Conservation (phyloP, 2,888 invertebrate species). For the Sicus ferrugineus region DNA sequence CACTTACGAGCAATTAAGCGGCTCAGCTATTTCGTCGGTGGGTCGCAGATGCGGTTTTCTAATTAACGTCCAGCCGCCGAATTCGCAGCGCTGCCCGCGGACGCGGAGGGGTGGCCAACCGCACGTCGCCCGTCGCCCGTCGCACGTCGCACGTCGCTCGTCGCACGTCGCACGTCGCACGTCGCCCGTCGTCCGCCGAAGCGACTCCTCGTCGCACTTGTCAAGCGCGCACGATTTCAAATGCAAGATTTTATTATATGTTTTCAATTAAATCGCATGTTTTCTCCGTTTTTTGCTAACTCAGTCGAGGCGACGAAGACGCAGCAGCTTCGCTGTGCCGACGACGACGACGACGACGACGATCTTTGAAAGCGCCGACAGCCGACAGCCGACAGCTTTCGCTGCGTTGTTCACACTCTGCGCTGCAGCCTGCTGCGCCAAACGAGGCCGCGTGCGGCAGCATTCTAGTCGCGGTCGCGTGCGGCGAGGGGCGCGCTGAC, state of each 20-base stretch:
- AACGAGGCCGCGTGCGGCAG: slow-evolving; percentile 7
- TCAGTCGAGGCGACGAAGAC: not conserved
- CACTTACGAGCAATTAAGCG: no score
- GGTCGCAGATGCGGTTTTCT: no score
- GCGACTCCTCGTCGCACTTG: no score
- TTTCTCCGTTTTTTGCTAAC: not conserved
- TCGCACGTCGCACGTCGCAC: no score
- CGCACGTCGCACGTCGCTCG: no score
- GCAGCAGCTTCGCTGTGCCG: not conserved
- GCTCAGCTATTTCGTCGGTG: no score
- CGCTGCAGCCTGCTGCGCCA: not conserved
- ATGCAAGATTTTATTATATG: not conserved
- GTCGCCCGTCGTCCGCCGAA: no score
- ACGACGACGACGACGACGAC: slow-evolving; percentile 46
- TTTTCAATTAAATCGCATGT: slow-evolving; percentile 1
- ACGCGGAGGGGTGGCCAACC: not conserved
- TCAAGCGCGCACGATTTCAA: not conserved
- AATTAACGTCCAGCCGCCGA: no score
- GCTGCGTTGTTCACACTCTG: slow-evolving; percentile 36
- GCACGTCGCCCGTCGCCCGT: not conserved
- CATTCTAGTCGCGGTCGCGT: not conserved
- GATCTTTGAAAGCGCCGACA: slow-evolving; percentile 58
- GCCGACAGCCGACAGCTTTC: slow-evolving; percentile 48
- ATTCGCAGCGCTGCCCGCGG: not conserved
- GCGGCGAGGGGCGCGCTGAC: not conserved